These are phyloP conservation scores for Anguilla obscura DNA, from an alignment of 2,797 vertebrate species.

Conservation along the genomic window DNA sequence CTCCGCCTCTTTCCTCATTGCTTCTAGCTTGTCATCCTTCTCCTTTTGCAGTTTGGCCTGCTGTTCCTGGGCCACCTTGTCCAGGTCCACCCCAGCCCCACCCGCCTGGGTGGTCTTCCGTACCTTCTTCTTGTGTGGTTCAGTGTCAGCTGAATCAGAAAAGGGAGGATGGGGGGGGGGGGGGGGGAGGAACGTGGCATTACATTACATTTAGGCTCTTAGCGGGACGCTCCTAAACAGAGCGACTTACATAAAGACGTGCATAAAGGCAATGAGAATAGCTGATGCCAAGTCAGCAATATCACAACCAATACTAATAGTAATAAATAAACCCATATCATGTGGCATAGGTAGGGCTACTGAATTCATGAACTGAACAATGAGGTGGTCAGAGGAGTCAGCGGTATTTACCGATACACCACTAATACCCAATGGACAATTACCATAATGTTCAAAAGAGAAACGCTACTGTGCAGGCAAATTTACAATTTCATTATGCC, in stretches of 20 bases:
- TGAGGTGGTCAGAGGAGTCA: not conserved
- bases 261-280: too few relatives aligned
- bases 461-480: not conserved
- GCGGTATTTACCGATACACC: not conserved
- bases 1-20: not conserved
- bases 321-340: not conserved
- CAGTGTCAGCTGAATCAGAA: conserved; percentile 56
- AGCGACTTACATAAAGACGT: too few relatives aligned
- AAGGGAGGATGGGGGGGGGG: not conserved
- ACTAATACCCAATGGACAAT: not conserved
- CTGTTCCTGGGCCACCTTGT: conserved; percentile 63
- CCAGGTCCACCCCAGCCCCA: conserved; percentile 52
- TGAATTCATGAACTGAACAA: not conserved
- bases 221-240: too few relatives aligned
- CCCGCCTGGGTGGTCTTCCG: conserved; percentile 53
- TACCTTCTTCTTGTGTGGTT: conserved; percentile 54
- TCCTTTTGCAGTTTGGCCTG: conserved; percentile 58
- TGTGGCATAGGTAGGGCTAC: not conserved
- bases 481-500: too few relatives aligned
- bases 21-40: conserved; percentile 52
- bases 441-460: not conserved
- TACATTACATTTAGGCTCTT: not conserved
- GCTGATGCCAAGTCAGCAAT: too few relatives aligned
- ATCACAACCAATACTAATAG: too few relatives aligned
- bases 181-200: not conserved